These are phyloP conservation scores for Amphibalanus amphitrite DNA, from an alignment of 1,140 invertebrate species.

Conservation along the genomic window DNA sequence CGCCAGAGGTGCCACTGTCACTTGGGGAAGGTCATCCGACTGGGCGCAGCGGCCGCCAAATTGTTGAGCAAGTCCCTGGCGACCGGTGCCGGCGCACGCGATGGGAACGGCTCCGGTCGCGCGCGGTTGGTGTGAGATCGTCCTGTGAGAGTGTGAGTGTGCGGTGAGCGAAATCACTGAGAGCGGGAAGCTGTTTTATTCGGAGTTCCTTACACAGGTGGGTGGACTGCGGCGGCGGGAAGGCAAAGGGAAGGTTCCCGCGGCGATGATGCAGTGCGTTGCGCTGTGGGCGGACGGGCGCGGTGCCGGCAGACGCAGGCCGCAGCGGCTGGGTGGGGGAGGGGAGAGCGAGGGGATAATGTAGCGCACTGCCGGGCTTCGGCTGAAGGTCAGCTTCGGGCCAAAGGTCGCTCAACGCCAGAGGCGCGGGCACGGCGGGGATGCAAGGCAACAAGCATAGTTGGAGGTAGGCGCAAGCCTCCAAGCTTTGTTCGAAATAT, in stretches of 20 bases:
- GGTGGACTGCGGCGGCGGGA: no score
- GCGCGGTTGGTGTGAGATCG: background rate
- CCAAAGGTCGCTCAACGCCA: no score
- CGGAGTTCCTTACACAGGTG: background rate
- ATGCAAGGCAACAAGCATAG: no score
- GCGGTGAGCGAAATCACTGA: background rate
- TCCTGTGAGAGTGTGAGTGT: background rate
- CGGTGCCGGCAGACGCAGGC: no score
- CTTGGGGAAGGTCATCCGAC: background rate
- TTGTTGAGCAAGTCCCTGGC: background rate
- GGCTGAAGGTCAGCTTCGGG: no score
- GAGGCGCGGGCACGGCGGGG: no score
- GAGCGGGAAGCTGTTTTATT: background rate
- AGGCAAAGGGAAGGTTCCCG: background rate
- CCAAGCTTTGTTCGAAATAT: no score
- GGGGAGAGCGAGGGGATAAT: no score
- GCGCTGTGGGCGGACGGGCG: background rate
- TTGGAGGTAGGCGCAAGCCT: no score
- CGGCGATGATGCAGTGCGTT: background rate
- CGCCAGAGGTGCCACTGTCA: background rate
- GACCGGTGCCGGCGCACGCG: no score
- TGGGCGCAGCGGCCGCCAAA: background rate
- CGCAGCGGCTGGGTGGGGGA: no score
- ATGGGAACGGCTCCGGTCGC: background rate
- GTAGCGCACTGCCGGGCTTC: no score